Evolutionary conservation across 2,113 vertebrate genomes (phyloP).

Genomic region (Gracilinanus agilis): DNA sequence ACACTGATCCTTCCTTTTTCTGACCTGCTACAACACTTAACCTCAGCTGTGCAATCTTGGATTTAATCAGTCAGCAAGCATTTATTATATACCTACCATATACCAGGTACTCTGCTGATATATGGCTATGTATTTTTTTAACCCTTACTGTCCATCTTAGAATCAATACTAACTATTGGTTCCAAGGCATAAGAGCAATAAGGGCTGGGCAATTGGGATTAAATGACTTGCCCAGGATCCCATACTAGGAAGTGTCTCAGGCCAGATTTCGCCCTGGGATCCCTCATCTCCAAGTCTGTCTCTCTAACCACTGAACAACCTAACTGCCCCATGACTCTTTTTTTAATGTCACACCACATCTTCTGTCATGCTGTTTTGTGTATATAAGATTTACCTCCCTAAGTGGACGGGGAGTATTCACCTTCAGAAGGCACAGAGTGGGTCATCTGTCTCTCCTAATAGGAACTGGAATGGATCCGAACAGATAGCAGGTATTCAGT

Average conservation of each 20-base stretch:
- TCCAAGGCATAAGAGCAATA: no score
- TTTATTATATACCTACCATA: neutral
- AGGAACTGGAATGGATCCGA: neutral
- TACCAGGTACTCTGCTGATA: neutral
- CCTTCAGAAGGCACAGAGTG: neutral
- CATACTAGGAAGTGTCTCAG: no score
- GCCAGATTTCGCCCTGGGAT: no score
- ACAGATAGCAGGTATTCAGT: neutral
- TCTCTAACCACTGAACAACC: no score
- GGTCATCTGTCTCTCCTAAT: neutral
- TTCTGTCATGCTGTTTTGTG: neutral
- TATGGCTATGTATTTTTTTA: neutral
- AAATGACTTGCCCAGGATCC: no score
- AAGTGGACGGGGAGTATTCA: neutral
- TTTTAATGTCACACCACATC: neutral
- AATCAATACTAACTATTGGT: no score
- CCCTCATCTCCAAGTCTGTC: no score
- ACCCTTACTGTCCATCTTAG: no score
- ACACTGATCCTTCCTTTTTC: neutral
- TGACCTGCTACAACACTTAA: neutral
- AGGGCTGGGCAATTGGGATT: no score
- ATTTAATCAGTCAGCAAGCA: neutral
- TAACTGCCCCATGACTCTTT: no score
- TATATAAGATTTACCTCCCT: neutral
- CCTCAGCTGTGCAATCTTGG: neutral